A percentile compares a stretch with the other conserved stretches of the same genome.
Conservation (phyloP, 1,140 invertebrate genomes). For the Diprion similis region DNA sequence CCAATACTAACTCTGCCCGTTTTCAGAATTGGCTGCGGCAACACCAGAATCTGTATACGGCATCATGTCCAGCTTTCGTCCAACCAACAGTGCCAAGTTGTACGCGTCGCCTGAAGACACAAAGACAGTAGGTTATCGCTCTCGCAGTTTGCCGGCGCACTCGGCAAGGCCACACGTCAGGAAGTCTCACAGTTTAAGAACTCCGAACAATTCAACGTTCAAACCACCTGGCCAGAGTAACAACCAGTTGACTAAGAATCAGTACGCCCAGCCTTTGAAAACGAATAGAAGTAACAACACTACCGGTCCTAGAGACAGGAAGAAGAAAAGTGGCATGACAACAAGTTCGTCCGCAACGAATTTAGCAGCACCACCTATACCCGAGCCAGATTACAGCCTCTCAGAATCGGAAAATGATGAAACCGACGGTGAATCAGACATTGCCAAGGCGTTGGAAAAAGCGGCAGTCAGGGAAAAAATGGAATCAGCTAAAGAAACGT, state of each 20-base stretch:
- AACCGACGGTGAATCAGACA: constrained; percentile 62
- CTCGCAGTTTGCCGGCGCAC: constrained; percentile 67
- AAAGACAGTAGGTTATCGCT: constrained; percentile 80
- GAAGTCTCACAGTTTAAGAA: constrained; percentile 70
- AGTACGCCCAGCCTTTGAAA: constrained; percentile 73
- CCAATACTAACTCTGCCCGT: too few relatives aligned
- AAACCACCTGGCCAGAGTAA: constrained; percentile 38
- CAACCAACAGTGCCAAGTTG: constrained; percentile 82
- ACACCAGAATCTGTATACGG: constrained; percentile 52
- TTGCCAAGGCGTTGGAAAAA: constrained; percentile 58
- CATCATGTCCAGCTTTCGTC: constrained; percentile 85
- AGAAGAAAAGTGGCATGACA: constrained; percentile 55
- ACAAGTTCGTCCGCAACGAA: constrained; percentile 54
- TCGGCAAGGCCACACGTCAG: constrained; percentile 65
- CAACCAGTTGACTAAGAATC: constrained; percentile 50
- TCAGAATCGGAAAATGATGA: constrained; percentile 72
- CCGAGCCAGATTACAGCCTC: constrained; percentile 88
- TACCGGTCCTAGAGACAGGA: constrained; percentile 58
- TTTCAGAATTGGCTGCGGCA: constrained; percentile 50
- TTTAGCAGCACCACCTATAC: constrained; percentile 75
- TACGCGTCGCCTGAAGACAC: constrained; percentile 88
- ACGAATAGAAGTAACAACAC: constrained; percentile 66
- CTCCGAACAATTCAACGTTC: constrained; percentile 56
- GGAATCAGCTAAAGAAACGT: constrained; percentile 55
- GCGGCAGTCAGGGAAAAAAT: constrained; percentile 54